Evolutionary conservation across 2,113 vertebrate species (phyloP).

Genomic region (Melanotaenia duboulayi): DNA sequence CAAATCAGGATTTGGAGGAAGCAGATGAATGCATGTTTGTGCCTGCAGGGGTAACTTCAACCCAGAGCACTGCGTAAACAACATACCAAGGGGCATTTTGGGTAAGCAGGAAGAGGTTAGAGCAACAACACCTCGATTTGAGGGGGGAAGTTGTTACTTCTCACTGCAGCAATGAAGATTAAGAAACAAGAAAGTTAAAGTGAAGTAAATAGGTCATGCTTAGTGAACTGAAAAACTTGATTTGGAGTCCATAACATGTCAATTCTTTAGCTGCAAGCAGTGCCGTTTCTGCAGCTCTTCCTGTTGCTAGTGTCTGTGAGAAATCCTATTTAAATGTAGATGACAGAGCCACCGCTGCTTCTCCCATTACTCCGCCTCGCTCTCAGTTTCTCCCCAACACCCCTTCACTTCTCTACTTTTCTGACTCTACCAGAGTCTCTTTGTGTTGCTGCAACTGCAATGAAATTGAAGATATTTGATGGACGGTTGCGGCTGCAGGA

Average conservation of each 20-base stretch:
- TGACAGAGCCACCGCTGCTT: constrained; percentile 47
- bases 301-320: constrained; percentile 9
- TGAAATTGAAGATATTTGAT: constrained; percentile 58
- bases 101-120: constrained; percentile 71
- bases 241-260: not conserved
- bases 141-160: constrained; percentile 8
- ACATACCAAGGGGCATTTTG: constrained; percentile 53
- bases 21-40: constrained; percentile 3
- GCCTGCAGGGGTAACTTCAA: constrained; percentile 18
- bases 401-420: not conserved
- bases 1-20: not conserved
- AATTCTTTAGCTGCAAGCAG: not conserved
- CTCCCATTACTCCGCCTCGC: constrained; percentile 25
- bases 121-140: constrained; percentile 34
- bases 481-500: constrained; percentile 36
- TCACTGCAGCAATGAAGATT: constrained; percentile 39
- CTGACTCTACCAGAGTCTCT: constrained; percentile 1
- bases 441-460: constrained; percentile 53
- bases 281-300: not conserved
- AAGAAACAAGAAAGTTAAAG: constrained; percentile 22
- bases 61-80: constrained; percentile 27
- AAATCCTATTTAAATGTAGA: constrained; percentile 63
- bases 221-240: constrained; percentile 3
- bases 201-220: constrained; percentile 11
- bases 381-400: constrained; percentile 17